phyloP scores from a whole-genome alignment of 2,888 invertebrate species.

The Harpalus rubripes region DNA sequence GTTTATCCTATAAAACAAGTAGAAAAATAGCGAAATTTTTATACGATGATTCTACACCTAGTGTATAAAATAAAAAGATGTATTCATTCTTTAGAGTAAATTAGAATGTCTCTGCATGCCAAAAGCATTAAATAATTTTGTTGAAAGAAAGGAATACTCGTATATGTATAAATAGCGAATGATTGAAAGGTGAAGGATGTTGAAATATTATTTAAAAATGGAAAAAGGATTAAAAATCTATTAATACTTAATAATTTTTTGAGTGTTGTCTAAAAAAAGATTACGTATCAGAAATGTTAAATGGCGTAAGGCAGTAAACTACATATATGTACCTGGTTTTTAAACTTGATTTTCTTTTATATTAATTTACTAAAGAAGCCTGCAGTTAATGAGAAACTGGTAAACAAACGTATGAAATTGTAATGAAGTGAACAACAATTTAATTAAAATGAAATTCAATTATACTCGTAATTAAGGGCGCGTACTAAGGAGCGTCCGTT shows the following conservation, averaged over 20 bases:
- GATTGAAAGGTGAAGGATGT: slow-evolving; percentile 36
- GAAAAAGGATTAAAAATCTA: background rate
- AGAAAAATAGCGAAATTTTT: slow-evolving; percentile 12
- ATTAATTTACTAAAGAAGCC: too few relatives aligned
- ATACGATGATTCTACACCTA: too few relatives aligned
- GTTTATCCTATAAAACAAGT: slow-evolving; percentile 24
- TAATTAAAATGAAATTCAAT: background rate
- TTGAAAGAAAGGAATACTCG: background rate
- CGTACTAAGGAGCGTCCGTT: background rate
- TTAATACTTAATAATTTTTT: background rate
- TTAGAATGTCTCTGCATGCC: background rate
- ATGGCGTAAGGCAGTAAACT: too few relatives aligned
- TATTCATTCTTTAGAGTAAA: background rate
- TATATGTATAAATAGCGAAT: slow-evolving; percentile 15
- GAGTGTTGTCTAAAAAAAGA: background rate
- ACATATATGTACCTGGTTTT: too few relatives aligned
- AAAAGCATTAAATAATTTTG: slow-evolving; percentile 17
- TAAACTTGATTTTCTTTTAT: too few relatives aligned
- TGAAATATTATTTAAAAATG: background rate
- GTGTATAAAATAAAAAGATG: slow-evolving; percentile 2
- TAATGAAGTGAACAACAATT: background rate
- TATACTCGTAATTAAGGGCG: background rate
- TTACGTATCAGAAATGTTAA: background rate
- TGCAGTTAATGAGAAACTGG: too few relatives aligned
- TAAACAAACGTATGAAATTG: too few relatives aligned